These are phyloP conservation scores for Aphyosemion australe DNA, from an alignment of 2,113 vertebrate species.

Conservation along the genomic window DNA sequence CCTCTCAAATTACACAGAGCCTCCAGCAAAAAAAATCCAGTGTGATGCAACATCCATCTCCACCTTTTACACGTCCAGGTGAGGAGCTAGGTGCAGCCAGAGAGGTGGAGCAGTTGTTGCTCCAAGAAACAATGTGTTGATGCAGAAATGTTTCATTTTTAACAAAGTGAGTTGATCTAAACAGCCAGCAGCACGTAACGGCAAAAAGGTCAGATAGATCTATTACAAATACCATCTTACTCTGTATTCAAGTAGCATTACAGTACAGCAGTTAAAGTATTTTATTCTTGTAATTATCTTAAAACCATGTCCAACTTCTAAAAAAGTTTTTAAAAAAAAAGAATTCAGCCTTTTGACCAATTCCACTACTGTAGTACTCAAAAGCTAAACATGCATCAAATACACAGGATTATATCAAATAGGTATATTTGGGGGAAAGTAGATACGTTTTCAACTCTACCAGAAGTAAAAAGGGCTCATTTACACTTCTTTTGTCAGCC, in stretches of 20 bases:
- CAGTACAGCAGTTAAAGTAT: constrained; percentile 30
- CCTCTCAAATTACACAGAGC: constrained; percentile 14
- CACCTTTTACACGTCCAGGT: constrained; percentile 27
- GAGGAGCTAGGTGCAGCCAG: constrained; percentile 30
- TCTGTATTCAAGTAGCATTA: background rate
- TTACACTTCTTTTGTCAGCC: background rate
- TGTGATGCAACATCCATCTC: constrained; percentile 45
- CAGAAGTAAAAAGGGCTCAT: constrained; percentile 24
- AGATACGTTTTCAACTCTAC: constrained; percentile 1
- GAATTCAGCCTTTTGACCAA: background rate
- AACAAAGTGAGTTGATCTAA: no score
- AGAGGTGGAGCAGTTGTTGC: constrained; percentile 7
- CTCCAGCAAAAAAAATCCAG: constrained; percentile 36
- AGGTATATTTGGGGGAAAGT: background rate
- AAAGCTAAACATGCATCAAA: constrained; percentile 12
- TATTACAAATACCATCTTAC: background rate
- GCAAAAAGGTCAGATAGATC: background rate
- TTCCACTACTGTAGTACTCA: constrained; percentile 3
- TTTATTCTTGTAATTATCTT: background rate
- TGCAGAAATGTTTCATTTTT: no score
- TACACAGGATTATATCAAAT: background rate
- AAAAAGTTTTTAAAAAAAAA: background rate
- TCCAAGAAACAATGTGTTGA: background rate
- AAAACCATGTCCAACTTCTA: background rate
- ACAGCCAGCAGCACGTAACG: no score